Percentiles rank a stretch among this genome's conserved stretches.
These are phyloP conservation scores for Nicator chloris DNA, from an alignment of 2,113 vertebrate genomes.

Conservation along the genomic window DNA sequence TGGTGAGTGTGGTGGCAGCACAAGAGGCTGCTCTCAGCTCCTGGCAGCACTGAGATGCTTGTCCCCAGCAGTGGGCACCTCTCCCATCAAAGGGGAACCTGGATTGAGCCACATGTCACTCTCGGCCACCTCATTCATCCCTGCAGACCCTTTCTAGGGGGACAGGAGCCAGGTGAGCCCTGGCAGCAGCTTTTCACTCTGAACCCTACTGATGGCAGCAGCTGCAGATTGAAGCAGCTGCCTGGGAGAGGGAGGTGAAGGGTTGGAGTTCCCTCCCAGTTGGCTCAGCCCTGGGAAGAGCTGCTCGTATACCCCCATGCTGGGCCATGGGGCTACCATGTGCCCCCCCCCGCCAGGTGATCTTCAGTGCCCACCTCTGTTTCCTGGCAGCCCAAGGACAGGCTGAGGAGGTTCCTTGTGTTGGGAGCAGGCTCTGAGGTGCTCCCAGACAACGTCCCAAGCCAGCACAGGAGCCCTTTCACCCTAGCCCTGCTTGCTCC, in stretches of 20 bases:
- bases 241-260: background rate
- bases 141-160: background rate
- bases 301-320: background rate
- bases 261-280: background rate
- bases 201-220: background rate
- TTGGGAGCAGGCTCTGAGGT: no score
- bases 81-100: background rate
- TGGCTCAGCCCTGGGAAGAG: background rate
- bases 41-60: background rate
- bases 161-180: background rate
- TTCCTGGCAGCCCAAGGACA: background rate
- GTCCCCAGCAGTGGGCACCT: accelerated
- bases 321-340: accelerated
- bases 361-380: background rate
- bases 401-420: background rate
- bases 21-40: background rate
- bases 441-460: background rate
- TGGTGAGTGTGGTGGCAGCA: background rate
- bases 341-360: background rate
- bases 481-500: background rate
- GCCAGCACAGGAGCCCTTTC: background rate
- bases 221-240: background rate
- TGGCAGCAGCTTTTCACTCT: background rate
- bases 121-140: accelerated
- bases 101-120: background rate